Evolutionary conservation across 2,888 invertebrate species (phyloP).

Genomic region (Cistogaster globosa): DNA sequence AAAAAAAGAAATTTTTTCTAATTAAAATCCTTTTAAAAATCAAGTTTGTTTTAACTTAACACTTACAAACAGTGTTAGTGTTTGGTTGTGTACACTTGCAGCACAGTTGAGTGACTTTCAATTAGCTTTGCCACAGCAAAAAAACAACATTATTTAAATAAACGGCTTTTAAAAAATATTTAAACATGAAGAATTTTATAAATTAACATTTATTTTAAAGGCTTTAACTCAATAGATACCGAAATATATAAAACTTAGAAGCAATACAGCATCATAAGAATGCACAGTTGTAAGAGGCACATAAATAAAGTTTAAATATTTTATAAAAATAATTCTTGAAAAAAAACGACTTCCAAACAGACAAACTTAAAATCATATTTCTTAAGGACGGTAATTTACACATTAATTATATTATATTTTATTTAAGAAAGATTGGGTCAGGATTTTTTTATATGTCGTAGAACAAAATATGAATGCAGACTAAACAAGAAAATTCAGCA

Average conservation of each 20-base stretch:
- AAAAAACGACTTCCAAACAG: no score
- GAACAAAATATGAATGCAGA: no score
- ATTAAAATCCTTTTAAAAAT: slow-evolving; percentile 70
- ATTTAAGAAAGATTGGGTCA: no score
- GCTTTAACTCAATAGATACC: slow-evolving; percentile 57
- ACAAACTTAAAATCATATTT: no score
- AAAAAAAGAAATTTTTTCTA: slow-evolving; percentile 29
- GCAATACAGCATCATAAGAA: neutral
- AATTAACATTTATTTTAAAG: slow-evolving; percentile 69
- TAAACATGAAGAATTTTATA: slow-evolving; percentile 67
- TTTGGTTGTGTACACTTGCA: neutral
- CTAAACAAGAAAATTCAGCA: no score
- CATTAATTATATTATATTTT: no score
- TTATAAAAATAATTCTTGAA: no score
- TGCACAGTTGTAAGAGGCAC: neutral
- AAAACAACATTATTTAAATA: slow-evolving; percentile 46
- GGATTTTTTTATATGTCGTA: no score
- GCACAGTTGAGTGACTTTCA: slow-evolving; percentile 80
- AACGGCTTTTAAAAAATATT: slow-evolving; percentile 46
- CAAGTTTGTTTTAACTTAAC: slow-evolving; percentile 32
- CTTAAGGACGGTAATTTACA: no score
- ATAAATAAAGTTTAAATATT: neutral
- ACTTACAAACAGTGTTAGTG: neutral
- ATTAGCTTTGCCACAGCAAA: slow-evolving; percentile 77
- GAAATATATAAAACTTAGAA: slow-evolving; percentile 18